phyloP scores from a whole-genome alignment of 2,113 vertebrate species.

The Hipposideros armiger region DNA sequence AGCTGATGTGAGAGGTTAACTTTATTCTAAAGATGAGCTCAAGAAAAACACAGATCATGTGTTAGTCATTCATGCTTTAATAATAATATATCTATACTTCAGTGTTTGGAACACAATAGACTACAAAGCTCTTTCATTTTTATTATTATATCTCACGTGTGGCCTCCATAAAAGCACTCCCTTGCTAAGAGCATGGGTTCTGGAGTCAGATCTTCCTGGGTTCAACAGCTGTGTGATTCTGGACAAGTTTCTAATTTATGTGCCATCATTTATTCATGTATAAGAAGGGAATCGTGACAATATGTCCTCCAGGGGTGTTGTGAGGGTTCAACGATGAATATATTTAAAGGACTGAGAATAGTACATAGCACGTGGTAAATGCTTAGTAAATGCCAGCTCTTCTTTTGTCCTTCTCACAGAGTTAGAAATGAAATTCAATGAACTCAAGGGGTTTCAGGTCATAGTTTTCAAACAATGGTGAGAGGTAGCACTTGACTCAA shows the following conservation, averaged over 20 bases:
- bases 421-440: neutral
- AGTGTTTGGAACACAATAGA: neutral
- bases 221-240: neutral
- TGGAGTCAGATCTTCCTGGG: neutral
- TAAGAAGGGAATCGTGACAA: neutral
- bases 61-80: neutral
- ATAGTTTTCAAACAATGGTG: neutral
- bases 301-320: neutral
- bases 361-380: neutral
- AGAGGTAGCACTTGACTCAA: neutral
- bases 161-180: neutral
- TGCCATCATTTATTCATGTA: neutral
- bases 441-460: neutral
- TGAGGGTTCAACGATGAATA: neutral
- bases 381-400: constrained; percentile 7
- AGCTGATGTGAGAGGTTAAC: neutral
- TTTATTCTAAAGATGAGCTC: neutral
- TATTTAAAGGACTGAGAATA: neutral
- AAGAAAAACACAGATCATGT: neutral
- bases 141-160: neutral
- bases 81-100: neutral
- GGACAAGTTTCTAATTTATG: neutral
- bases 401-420: neutral
- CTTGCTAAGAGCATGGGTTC: neutral
- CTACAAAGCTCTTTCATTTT: neutral